A percentile compares a stretch with the other conserved stretches of the same genome.
Conservation (phyloP, 1,140 invertebrate species). For the Drosophila melanica region DNA sequence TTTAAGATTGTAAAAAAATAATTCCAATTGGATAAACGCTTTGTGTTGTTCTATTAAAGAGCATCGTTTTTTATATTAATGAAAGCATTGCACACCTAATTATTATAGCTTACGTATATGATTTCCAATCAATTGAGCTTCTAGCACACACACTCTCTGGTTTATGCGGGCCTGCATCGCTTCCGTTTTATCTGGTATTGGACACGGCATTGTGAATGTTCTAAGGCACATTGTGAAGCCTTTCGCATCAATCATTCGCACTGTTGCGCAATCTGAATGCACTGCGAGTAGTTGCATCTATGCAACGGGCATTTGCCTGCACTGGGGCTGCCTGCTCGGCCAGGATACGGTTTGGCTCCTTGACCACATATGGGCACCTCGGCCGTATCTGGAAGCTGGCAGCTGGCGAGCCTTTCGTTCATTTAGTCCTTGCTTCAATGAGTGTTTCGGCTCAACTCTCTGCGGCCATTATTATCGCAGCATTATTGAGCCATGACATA, state of each 20-base stretch:
- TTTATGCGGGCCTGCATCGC: background rate
- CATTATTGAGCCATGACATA: conserved; percentile 50
- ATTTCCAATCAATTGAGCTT: conserved; percentile 5
- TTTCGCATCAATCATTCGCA: conserved; percentile 67
- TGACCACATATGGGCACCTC: conserved; percentile 1
- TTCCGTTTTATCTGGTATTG: background rate
- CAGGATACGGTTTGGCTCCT: background rate
- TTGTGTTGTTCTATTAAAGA: too few species aligned
- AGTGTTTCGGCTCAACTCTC: conserved; percentile 21
- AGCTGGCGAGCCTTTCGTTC: conserved; percentile 2
- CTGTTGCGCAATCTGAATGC: conserved; percentile 63
- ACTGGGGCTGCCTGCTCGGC: background rate
- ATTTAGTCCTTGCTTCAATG: background rate
- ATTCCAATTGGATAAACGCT: too few species aligned
- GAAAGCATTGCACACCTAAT: too few species aligned
- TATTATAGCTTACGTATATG: background rate
- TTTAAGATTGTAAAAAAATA: too few species aligned
- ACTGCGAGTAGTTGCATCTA: conserved; percentile 25
- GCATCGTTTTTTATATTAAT: background rate
- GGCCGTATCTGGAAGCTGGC: conserved; percentile 7
- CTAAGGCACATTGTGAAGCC: background rate
- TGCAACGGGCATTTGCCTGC: conserved; percentile 23
- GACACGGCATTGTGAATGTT: background rate
- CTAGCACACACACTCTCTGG: background rate
- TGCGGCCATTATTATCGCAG: conserved; percentile 44